Base-by-base conservation (phyloP, 2,888 invertebrate species). In the Eilema sororculum region DNA sequence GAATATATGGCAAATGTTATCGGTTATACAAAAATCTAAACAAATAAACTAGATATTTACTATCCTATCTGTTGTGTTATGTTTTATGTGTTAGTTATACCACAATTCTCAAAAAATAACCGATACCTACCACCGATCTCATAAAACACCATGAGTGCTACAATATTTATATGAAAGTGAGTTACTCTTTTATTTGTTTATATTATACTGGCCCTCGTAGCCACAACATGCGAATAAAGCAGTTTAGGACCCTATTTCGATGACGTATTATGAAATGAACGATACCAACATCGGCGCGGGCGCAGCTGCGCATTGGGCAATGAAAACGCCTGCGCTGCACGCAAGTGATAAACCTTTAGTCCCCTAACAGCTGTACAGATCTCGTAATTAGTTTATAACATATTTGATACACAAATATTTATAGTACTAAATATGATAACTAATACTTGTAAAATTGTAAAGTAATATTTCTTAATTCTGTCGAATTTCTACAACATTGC, bases 291-390 rank as follows among this genome's bases (percentile, higher is more conserved):
- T 57, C 74, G 66, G 70, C 76, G 72, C 71, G 3, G 30, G 78
- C 79, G 81, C 87, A 87, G 87, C 87, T 87, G 86, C 78, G 74
- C 70, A 68, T 81, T 78, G 69, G 58, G 81, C 78, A 84, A 84
- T 41, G 67, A 72, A 72, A 60, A 63, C 64, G 41, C 52, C 64
- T 41, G 65, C 37, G 66, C 60, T 16, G 65, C 37, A 65, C 60
- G 28, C 61, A 68, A 74, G 66, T 72, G 75, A 77, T 77, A 78
- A 75, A 76, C 65, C 58, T 56, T 52, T 70, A 63, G 57, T 59
- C 66, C 69, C 67, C 72, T 60, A 61, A 67, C 78, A 80, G 69
- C 78, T 76, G 76, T 68, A 68, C 30, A 67, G 68, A 73, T 73
- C 75, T 71, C 64, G 67, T 75, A 74, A 78, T 78, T 72, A 68